Conservation (phyloP, 2,888 invertebrate species). For the Phaedon cochleariae region DNA sequence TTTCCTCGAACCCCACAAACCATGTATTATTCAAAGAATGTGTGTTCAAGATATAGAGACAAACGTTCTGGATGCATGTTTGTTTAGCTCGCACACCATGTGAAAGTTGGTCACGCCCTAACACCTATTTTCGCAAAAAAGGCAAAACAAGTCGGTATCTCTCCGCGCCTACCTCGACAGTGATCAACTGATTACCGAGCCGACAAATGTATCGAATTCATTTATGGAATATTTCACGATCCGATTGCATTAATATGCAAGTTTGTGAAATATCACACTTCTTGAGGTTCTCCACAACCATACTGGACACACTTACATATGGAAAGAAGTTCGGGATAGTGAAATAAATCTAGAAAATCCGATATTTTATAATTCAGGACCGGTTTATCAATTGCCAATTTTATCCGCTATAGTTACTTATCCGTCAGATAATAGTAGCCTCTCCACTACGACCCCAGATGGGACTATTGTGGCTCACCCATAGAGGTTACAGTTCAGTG, state of each 20-base stretch:
- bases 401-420: too few species aligned
- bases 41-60: slow-evolving; percentile 30
- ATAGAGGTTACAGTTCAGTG: too few species aligned
- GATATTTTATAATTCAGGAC: too few species aligned
- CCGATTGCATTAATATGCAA: background rate
- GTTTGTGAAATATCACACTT: background rate
- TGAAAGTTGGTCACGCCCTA: slow-evolving; percentile 49
- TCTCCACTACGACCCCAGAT: too few species aligned
- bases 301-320: too few species aligned
- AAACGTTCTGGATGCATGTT: slow-evolving; percentile 40
- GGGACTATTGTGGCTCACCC: too few species aligned
- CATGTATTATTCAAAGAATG: slow-evolving; percentile 20
- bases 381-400: too few species aligned
- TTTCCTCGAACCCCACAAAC: slow-evolving; percentile 13
- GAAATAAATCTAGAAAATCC: too few species aligned
- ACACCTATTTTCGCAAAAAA: slow-evolving; percentile 41
- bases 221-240: background rate
- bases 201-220: slow-evolving; percentile 14
- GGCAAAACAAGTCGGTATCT: slow-evolving; percentile 12
- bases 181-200: background rate
- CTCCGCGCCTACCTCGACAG: slow-evolving; percentile 17
- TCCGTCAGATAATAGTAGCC: too few species aligned
- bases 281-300: too few species aligned
- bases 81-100: slow-evolving; percentile 39
- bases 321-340: too few species aligned